A percentile compares a stretch with the other conserved stretches of the same genome.
phyloP scores from a whole-genome alignment of 2,888 invertebrate genomes.

The Eilema griseolum region DNA sequence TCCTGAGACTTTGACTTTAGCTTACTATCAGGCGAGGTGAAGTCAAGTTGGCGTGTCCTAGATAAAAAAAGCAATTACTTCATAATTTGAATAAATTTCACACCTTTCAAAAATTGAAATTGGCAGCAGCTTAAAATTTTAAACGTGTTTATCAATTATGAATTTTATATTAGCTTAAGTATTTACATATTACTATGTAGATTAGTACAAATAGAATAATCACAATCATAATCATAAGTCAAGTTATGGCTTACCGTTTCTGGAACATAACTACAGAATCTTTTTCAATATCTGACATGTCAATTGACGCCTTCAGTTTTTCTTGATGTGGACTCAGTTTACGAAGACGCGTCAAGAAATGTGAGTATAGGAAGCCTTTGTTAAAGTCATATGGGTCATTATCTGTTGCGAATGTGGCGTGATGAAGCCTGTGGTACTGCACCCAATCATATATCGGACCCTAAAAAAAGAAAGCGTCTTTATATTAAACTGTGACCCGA shows the following conservation, averaged over 20 bases:
- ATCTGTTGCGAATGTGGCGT: slow-evolving; percentile 91
- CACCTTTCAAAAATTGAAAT: too few species aligned
- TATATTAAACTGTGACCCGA: not conserved
- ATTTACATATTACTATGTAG: too few species aligned
- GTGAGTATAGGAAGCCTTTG: slow-evolving; percentile 93
- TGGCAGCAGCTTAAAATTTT: too few species aligned
- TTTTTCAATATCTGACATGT: slow-evolving; percentile 93
- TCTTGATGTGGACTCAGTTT: slow-evolving; percentile 89
- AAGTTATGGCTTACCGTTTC: slow-evolving; percentile 86
- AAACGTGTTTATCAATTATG: too few species aligned
- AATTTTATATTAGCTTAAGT: too few species aligned
- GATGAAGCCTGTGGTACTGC: slow-evolving; percentile 93
- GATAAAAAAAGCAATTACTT: too few species aligned
- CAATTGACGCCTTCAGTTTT: slow-evolving; percentile 88
- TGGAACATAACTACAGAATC: slow-evolving; percentile 96
- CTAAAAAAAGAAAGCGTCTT: slow-evolving; percentile 73
- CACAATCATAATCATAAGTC: too few species aligned
- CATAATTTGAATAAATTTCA: too few species aligned
- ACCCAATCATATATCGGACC: slow-evolving; percentile 96
- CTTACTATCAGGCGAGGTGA: too few species aligned
- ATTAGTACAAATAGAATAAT: too few species aligned
- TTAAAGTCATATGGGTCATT: slow-evolving; percentile 93
- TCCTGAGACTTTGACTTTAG: too few species aligned
- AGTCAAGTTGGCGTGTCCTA: too few species aligned
- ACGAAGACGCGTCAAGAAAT: slow-evolving; percentile 90